Evolutionary conservation across 35 echinoderm and acorn worm genomes (phyloP), one percentile per base, ranked within the genome.

Genomic region (Ophiothrix spiculata): DNA sequence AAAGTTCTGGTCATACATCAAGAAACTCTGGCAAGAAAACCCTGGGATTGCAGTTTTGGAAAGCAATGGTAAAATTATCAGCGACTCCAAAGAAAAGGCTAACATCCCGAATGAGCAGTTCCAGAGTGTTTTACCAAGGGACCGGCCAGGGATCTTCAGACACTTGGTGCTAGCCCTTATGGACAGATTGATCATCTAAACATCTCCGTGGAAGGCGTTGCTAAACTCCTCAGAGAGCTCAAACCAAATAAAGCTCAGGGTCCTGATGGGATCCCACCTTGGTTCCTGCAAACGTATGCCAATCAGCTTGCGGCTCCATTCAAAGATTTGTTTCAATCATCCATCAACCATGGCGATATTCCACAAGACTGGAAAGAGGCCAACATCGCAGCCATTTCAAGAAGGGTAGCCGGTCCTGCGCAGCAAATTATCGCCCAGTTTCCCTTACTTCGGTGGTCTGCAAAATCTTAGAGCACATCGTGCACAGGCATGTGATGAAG

Each of bases 361-460:
- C 84, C 90, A 12, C 33, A 75, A 33, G 90, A 75, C 10, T 75
- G 83, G 84, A 91, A 82, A 33, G 37, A 86, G 4, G 84, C 90
- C 12, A 90, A 90, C 34, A 25, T 90, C 0, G 38, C 81, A n/a
- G 36, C 83, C 1, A 82, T 91, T 91, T 80, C 32, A 88, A 81
- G 46, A 90, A 82, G 19, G 77, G 77, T 41, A 37, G 17, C 25
- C 35, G 75, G 49, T 15, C 69, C 19, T 40, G n/a, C 14, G 40
- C 80, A 74, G 79, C 15, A 28, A 89, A 83, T 42, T 83, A 89
- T 56, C 35, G 87, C 83, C 79, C 79, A 83, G 87, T 89, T 77
- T 89, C 80, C 21, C 38, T 89, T 23, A 89, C 87, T 13, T 38
- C 81, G 35, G 80, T 89, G 19, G 23, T 77, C 14, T 38, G 40